A percentile compares a stretch with the other conserved stretches of the same genome.
Conservation (phyloP, 2,888 invertebrate genomes). For the Blera fallax region DNA sequence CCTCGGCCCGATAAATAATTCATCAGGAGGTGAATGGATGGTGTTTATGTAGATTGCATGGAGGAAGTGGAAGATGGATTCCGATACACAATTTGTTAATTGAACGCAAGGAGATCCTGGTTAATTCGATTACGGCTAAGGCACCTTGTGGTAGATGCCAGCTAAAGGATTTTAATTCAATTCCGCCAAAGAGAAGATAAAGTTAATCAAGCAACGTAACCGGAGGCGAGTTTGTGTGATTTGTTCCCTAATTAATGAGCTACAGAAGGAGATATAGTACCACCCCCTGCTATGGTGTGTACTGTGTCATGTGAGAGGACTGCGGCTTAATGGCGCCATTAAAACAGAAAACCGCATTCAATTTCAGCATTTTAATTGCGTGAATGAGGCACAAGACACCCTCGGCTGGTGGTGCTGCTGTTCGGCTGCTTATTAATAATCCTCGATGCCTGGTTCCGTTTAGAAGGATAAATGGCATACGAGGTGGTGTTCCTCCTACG, state of each 20-base stretch:
- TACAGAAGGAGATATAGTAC: background rate
- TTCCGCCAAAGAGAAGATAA: conserved; percentile 16
- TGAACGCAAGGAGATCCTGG: conserved; percentile 16
- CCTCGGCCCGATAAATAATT: conserved; percentile 64
- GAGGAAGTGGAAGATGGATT: background rate
- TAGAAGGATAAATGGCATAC: conserved; percentile 6
- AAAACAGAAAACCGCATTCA: conserved; percentile 64
- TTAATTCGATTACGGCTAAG: conserved; percentile 15
- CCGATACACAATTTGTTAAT: conserved; percentile 51
- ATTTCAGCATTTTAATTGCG: conserved; percentile 52
- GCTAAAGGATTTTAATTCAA: conserved; percentile 36
- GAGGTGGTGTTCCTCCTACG: conserved; percentile 18
- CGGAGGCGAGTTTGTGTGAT: conserved; percentile 30
- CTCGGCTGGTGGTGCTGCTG: background rate
- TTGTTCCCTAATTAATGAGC: conserved; percentile 42
- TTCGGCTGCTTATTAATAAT: conserved; percentile 63
- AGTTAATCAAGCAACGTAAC: conserved; percentile 41
- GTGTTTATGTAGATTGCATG: conserved; percentile 62
- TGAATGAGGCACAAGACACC: conserved; percentile 17
- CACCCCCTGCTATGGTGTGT: background rate
- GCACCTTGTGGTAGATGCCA: background rate
- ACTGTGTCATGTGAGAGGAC: conserved; percentile 47
- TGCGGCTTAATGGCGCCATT: conserved; percentile 53
- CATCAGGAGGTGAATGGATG: conserved; percentile 36
- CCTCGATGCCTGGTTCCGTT: conserved; percentile 17